These are phyloP conservation scores for Caligus rogercresseyi DNA, from an alignment of 1,140 invertebrate genomes.

Conservation along the genomic window DNA sequence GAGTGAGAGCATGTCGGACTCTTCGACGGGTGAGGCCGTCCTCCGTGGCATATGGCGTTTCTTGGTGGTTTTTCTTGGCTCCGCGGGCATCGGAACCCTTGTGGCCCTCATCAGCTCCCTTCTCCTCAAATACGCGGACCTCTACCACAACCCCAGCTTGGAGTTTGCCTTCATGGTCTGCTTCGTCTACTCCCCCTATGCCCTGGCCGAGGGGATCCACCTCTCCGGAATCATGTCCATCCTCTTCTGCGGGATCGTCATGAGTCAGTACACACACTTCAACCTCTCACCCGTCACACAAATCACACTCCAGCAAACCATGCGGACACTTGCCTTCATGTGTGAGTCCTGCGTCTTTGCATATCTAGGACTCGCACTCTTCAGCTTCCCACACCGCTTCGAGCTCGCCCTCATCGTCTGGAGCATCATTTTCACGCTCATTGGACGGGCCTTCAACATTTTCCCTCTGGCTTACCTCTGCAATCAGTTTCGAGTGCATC, in stretches of 20 bases:
- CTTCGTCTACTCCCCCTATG: slow-evolving; percentile 95
- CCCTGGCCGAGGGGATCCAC: slow-evolving; percentile 88
- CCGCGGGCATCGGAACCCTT: slow-evolving; percentile 65
- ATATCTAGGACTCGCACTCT: slow-evolving; percentile 91
- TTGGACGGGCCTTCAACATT: slow-evolving; percentile 76
- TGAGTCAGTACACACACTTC: slow-evolving; percentile 99
- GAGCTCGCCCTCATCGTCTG: slow-evolving; percentile 42
- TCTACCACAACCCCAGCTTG: slow-evolving; percentile 89
- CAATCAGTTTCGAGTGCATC: slow-evolving; percentile 90
- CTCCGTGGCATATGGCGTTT: slow-evolving; percentile 75
- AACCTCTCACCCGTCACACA: slow-evolving; percentile 95
- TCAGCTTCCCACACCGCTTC: slow-evolving; percentile 65
- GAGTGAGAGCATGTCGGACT: slow-evolving; percentile 45
- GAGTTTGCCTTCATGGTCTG: slow-evolving; percentile 97
- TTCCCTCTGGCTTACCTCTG: slow-evolving; percentile 82
- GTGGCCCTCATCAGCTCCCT: slow-evolving; percentile 87
- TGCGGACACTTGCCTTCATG: slow-evolving; percentile 84
- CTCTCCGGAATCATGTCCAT: slow-evolving; percentile 98
- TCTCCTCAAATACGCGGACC: slow-evolving; percentile 78
- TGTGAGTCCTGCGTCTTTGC: slow-evolving; percentile 93
- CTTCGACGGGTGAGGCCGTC: slow-evolving; percentile 54
- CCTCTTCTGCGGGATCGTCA: slow-evolving; percentile 93
- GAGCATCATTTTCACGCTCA: slow-evolving; percentile 18
- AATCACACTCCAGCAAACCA: slow-evolving; percentile 97
- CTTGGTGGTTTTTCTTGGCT: slow-evolving; percentile 94